Conservation (phyloP, 1,140 invertebrate genomes). For the Asbolus verrucosus region DNA sequence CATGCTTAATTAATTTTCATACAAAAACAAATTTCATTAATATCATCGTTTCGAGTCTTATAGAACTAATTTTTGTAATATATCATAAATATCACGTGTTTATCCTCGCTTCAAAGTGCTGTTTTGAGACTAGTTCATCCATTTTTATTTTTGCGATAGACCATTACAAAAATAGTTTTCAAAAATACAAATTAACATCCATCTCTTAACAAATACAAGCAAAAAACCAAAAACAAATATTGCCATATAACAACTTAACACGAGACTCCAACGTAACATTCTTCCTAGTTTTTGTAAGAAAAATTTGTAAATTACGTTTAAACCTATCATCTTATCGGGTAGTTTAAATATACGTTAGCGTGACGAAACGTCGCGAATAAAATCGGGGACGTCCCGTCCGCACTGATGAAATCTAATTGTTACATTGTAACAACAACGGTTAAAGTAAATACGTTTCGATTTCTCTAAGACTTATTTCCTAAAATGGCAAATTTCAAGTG, state of each 20-base stretch:
- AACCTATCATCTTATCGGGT: slow-evolving; percentile 14
- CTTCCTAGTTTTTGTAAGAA: slow-evolving; percentile 43
- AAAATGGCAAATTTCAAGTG: slow-evolving; percentile 26
- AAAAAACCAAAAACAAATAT: slow-evolving; percentile 38
- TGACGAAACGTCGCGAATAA: slow-evolving; percentile 7
- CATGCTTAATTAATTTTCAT: slow-evolving; percentile 47
- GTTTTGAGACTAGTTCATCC: not conserved
- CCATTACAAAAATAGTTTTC: slow-evolving; percentile 43
- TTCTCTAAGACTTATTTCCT: slow-evolving; percentile 42
- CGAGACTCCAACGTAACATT: slow-evolving; percentile 40
- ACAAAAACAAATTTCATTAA: slow-evolving; percentile 38
- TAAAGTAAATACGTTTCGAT: slow-evolving; percentile 41
- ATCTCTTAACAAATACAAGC: slow-evolving; percentile 38
- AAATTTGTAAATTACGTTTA: slow-evolving; percentile 44
- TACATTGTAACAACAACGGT: slow-evolving; percentile 44
- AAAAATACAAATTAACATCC: slow-evolving; percentile 44
- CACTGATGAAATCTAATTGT: slow-evolving; percentile 38
- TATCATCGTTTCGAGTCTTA: slow-evolving; percentile 30
- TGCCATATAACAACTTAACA: slow-evolving; percentile 36
- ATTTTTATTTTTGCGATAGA: not conserved
- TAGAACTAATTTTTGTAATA: slow-evolving; percentile 28
- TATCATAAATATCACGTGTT: slow-evolving; percentile 25
- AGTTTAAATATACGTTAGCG: slow-evolving; percentile 13
- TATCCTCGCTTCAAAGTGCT: not conserved
- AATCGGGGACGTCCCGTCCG: not conserved